Evolutionary conservation across 2,797 vertebrate species (phyloP).

Genomic region (Sorex maritimensis): DNA sequence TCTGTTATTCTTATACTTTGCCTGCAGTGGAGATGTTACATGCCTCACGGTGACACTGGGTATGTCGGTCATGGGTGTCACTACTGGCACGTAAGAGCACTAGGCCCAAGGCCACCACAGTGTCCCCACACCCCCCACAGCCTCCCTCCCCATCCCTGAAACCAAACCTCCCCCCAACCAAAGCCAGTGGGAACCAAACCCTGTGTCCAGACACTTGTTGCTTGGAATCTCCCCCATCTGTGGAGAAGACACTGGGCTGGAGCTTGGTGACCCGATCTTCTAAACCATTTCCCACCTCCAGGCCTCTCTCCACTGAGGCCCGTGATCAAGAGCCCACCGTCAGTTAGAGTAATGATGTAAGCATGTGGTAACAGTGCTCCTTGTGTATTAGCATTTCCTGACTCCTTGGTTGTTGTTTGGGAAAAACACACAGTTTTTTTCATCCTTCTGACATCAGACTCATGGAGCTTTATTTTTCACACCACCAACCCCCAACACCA

Average conservation of each 20-base stretch:
- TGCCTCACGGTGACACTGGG: not conserved
- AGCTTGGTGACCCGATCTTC: not conserved
- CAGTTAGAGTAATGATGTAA: not conserved
- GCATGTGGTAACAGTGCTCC: too few species aligned
- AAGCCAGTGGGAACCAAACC: not conserved
- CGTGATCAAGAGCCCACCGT: constrained; percentile 24
- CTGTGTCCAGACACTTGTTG: not conserved
- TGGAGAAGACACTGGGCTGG: not conserved
- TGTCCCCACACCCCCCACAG: not conserved
- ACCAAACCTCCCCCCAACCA: too few species aligned
- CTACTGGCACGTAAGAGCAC: not conserved
- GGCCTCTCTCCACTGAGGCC: not conserved
- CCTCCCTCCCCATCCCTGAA: not conserved
- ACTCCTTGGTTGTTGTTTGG: too few species aligned
- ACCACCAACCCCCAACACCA: too few species aligned
- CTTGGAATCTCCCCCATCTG: not conserved
- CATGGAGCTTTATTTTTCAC: too few species aligned
- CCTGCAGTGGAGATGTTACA: too few species aligned
- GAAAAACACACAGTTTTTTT: too few species aligned
- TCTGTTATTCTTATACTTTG: not conserved
- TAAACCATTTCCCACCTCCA: not conserved
- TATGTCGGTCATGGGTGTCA: not conserved
- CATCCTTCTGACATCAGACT: too few species aligned
- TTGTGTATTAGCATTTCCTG: too few species aligned
- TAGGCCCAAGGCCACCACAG: not conserved